phyloP scores from a whole-genome alignment of 1,140 invertebrate species.

The Tetranychus urticae region DNA sequence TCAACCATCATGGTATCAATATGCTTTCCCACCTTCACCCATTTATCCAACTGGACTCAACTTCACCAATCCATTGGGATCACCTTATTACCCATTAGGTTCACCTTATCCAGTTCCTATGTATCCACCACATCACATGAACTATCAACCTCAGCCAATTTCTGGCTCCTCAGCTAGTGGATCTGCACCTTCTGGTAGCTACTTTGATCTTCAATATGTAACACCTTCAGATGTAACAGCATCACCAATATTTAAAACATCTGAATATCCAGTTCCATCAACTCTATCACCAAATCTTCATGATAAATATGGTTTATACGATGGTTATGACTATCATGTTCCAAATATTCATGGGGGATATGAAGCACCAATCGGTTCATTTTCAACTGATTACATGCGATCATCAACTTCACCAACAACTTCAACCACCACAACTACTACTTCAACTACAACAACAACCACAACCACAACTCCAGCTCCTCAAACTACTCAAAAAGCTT shows the following conservation, averaged over 20 bases:
- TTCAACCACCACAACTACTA: neutral
- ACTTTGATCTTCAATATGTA: neutral
- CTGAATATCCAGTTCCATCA: neutral
- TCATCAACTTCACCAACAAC: neutral
- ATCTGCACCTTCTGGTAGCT: neutral
- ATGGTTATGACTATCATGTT: slow-evolving; percentile 1
- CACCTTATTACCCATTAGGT: neutral
- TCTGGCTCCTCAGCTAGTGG: neutral
- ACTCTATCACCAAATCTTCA: neutral
- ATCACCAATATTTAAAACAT: neutral
- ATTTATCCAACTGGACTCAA: neutral
- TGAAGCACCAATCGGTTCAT: neutral
- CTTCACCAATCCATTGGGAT: neutral
- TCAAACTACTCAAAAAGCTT: neutral
- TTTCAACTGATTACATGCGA: neutral
- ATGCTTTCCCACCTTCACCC: neutral
- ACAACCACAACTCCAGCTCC: slow-evolving; percentile 4
- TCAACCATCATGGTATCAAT: neutral
- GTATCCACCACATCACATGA: neutral
- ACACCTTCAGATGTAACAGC: neutral
- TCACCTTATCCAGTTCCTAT: neutral
- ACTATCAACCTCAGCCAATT: neutral
- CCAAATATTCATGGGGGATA: neutral
- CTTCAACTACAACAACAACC: neutral
- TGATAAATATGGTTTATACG: neutral